phyloP scores from a whole-genome alignment of 2,888 invertebrate genomes.

The Gasteruption jaculator region DNA sequence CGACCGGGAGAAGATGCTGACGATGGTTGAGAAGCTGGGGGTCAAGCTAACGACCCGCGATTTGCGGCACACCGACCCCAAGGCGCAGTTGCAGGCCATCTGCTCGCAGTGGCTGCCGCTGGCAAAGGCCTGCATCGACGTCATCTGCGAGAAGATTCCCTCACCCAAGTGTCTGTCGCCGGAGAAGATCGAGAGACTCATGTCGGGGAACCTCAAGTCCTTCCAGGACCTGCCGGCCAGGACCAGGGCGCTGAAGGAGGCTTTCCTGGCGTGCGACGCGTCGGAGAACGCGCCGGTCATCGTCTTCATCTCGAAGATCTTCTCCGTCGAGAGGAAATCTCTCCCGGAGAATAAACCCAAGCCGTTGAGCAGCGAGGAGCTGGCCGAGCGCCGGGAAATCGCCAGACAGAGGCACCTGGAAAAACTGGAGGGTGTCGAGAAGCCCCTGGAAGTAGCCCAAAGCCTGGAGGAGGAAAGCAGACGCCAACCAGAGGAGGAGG shows the following conservation, averaged over 20 bases:
- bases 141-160: slow-evolving; percentile 78
- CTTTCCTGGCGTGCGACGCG: slow-evolving; percentile 67
- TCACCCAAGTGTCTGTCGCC: slow-evolving; percentile 71
- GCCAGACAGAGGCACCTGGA: slow-evolving; percentile 66
- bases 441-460: slow-evolving; percentile 9
- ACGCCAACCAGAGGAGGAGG: slow-evolving; percentile 24
- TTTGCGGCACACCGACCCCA: slow-evolving; percentile 71
- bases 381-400: slow-evolving; percentile 63
- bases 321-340: slow-evolving; percentile 69
- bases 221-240: slow-evolving; percentile 65
- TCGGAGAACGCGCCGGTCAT: slow-evolving; percentile 63
- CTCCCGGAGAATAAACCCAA: slow-evolving; percentile 79
- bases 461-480: slow-evolving; percentile 11
- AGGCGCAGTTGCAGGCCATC: slow-evolving; percentile 74
- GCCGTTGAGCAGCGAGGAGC: slow-evolving; percentile 70
- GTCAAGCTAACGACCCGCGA: slow-evolving; percentile 74
- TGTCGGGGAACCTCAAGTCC: slow-evolving; percentile 66
- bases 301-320: slow-evolving; percentile 85
- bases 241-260: slow-evolving; percentile 67
- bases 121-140: slow-evolving; percentile 74
- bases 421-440: slow-evolving; percentile 37
- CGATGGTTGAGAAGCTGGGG: slow-evolving; percentile 71
- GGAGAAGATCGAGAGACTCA: slow-evolving; percentile 77
- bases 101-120: slow-evolving; percentile 89
- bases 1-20: slow-evolving; percentile 68